phyloP scores from a whole-genome alignment of 2,888 invertebrate species.

The Tanypteryx hageni region DNA sequence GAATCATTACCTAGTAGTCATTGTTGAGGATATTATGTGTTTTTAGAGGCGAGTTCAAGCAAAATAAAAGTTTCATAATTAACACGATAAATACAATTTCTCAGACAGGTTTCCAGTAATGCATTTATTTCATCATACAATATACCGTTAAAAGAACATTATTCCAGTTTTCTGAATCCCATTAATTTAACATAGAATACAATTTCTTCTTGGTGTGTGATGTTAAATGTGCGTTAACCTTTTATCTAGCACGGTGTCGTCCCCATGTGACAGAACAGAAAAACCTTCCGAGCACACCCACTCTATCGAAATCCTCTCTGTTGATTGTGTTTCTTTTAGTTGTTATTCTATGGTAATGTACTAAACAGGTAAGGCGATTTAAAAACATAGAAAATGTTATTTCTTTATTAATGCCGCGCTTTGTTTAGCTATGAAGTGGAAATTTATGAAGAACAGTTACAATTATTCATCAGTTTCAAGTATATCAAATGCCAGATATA shows the following conservation, averaged over 20 bases:
- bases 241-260: conserved; percentile 1
- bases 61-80: no score
- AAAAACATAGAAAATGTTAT: conserved; percentile 16
- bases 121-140: no score
- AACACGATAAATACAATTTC: no score
- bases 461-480: conserved; percentile 21
- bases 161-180: no score
- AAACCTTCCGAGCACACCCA: conserved; percentile 43
- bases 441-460: background rate
- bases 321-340: conserved; percentile 19
- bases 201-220: no score
- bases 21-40: no score
- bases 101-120: no score
- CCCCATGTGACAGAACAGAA: conserved; percentile 33
- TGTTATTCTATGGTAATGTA: conserved; percentile 37
- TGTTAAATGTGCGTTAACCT: background rate
- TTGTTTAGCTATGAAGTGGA: background rate
- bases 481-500: conserved; percentile 27
- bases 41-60: no score
- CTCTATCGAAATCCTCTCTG: conserved; percentile 3
- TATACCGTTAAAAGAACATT: no score
- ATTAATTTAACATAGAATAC: no score
- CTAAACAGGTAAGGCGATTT: conserved; percentile 21
- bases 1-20: no score
- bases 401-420: conserved; percentile 17